A percentile compares a stretch with the other conserved stretches of the same genome.
Evolutionary conservation across 2,888 invertebrate species (phyloP).

Genomic region (Caenorhabditis sp.): DNA sequence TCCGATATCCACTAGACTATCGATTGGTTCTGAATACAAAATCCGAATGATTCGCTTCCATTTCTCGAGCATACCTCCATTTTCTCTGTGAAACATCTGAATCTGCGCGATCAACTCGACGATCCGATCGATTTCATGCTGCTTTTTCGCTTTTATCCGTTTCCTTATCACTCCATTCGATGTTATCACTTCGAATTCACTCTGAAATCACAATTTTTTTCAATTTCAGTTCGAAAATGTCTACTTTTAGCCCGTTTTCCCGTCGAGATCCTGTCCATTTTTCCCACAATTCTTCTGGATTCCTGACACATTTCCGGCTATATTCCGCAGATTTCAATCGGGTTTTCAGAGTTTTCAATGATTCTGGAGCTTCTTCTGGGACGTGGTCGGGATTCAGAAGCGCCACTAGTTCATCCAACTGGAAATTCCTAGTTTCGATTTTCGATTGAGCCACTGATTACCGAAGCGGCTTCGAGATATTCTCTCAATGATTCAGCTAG

Average conservation of each 20-base stretch:
- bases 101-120: slow-evolving; percentile 63
- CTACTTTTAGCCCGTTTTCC: not conserved
- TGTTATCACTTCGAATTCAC: slow-evolving; percentile 40
- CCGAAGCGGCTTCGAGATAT: slow-evolving; percentile 1
- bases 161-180: slow-evolving; percentile 39
- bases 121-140: slow-evolving; percentile 75
- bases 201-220: slow-evolving; percentile 6
- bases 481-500: slow-evolving; percentile 17
- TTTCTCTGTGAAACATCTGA: slow-evolving; percentile 9
- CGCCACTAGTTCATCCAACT: slow-evolving; percentile 19
- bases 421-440: not conserved
- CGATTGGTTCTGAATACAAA: slow-evolving; percentile 48
- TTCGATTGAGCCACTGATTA: not conserved
- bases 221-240: not conserved
- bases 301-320: slow-evolving; percentile 23
- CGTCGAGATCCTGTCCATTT: slow-evolving; percentile 10
- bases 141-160: slow-evolving; percentile 76
- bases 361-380: slow-evolving; percentile 22
- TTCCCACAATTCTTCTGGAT: slow-evolving; percentile 32
- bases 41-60: not conserved
- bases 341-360: slow-evolving; percentile 12
- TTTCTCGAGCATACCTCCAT: not conserved
- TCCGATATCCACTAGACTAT: slow-evolving; percentile 75
- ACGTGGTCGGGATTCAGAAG: slow-evolving; percentile 3
- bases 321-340: slow-evolving; percentile 8